These are phyloP conservation scores for Rissa tridactyla DNA, from an alignment of 2,113 vertebrate species.

Conservation along the genomic window DNA sequence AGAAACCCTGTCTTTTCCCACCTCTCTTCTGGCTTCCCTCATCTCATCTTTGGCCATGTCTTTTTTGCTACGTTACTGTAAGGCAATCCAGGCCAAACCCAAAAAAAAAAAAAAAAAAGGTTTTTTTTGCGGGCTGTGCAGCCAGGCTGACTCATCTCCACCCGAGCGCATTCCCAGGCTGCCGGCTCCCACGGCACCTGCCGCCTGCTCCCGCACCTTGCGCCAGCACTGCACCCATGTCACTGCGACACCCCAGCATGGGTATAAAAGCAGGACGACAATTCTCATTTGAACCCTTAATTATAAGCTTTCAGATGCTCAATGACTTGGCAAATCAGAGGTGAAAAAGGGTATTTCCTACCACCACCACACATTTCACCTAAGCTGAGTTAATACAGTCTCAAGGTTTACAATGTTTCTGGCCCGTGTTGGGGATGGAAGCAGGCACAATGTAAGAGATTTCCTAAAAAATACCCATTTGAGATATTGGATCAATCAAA, in stretches of 20 bases:
- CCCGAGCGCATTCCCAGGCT: background rate
- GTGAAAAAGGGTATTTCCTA: background rate
- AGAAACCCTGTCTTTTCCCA: background rate
- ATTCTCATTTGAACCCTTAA: background rate
- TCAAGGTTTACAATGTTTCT: background rate
- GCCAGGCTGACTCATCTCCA: constrained; percentile 8
- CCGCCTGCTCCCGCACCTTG: background rate
- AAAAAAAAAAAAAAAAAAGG: background rate
- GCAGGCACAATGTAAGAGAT: background rate
- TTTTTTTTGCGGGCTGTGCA: background rate
- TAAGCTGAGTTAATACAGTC: background rate
- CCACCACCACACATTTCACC: background rate
- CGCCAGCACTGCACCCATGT: background rate
- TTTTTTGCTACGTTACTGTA: background rate
- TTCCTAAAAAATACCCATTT: background rate
- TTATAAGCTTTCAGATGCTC: background rate
- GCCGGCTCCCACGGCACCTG: background rate
- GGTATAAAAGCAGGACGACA: background rate
- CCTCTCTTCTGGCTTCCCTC: background rate
- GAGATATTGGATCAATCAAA: background rate
- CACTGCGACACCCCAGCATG: background rate
- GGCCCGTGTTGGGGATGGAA: background rate
- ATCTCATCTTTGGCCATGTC: background rate
- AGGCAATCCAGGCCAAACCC: background rate
- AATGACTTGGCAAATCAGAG: background rate